Evolutionary conservation across 2,888 invertebrate genomes (phyloP).

Genomic region (Chloromyia formosa): DNA sequence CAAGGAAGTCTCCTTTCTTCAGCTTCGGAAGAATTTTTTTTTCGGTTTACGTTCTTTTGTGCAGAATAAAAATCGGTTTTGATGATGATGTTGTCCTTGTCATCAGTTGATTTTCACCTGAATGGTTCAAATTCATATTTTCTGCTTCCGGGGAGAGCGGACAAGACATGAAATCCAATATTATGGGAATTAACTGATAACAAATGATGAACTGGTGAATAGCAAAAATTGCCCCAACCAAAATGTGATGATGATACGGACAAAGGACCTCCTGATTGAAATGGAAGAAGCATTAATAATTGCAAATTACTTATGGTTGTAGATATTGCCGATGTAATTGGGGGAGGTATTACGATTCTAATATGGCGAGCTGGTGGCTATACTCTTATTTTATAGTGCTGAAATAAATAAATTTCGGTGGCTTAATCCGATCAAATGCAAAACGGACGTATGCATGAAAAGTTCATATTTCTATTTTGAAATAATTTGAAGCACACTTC

Average conservation of each 20-base stretch:
- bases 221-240: constrained; percentile 8
- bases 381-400: no score
- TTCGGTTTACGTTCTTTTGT: constrained; percentile 15
- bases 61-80: background rate
- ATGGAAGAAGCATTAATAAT: constrained; percentile 12
- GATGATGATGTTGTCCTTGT: constrained; percentile 21
- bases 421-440: no score
- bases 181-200: constrained; percentile 44
- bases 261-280: constrained; percentile 25
- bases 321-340: no score
- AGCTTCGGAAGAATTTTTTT: constrained; percentile 6
- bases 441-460: no score
- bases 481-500: no score
- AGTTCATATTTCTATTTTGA: no score
- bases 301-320: background rate
- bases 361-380: no score
- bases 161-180: constrained; percentile 40
- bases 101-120: constrained; percentile 38
- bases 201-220: constrained; percentile 40
- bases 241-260: constrained; percentile 4
- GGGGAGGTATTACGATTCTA: no score
- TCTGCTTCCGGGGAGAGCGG: constrained; percentile 37
- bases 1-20: constrained; percentile 30
- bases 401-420: no score
- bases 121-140: constrained; percentile 40